Base-by-base conservation (phyloP, 2,888 invertebrate species). In the Diploptera punctata region DNA sequence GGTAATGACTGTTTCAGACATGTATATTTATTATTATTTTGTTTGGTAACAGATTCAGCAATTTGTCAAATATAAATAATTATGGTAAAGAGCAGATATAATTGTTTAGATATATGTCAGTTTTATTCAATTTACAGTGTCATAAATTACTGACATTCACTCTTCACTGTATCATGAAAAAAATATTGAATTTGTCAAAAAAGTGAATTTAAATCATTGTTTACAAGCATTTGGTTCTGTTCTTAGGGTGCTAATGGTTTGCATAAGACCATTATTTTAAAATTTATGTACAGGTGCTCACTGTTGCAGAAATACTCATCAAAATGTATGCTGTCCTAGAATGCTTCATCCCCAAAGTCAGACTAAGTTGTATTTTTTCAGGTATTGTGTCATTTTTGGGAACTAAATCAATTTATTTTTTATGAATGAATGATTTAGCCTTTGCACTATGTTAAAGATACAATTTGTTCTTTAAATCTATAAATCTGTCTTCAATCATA, bases 231-330 rank as follows among this genome's bases (percentile, higher is more conserved):
- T 57, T 57, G 16, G 24, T 54, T 31, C 21, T 57, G 31, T 24
- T 57, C 16, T 57, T 31, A 57, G n/a, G n/a, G 29, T 29, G 29
- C 57, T 29, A n/a, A 57, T 57, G 57, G 57, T 57, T 57, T 47
- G 44, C 29, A 29, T 24, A 29, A 49, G 5, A 43, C 3, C 10
- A 26, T 60, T 60, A 49, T 49, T 62, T 67, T 29, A 47, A 26
- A 47, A 47, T 67, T 67, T 29, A 29, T 9, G 44, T 16, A 43
- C 47, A 67, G 47, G 26, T 26, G 47, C 44, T 65, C 29, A 67
- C 26, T 47, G 44, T 18, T 67, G n/a, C 44, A 47, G 26, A 21
- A 49, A 67, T 67, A 67, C 67, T 67, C 67, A 67, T 65, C 13
- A 49, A 47, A 67, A 24, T 47, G 29, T 19, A 67, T 29, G 18